phyloP scores from a whole-genome alignment of 2,888 invertebrate species.

The Physocephala rufipes region DNA sequence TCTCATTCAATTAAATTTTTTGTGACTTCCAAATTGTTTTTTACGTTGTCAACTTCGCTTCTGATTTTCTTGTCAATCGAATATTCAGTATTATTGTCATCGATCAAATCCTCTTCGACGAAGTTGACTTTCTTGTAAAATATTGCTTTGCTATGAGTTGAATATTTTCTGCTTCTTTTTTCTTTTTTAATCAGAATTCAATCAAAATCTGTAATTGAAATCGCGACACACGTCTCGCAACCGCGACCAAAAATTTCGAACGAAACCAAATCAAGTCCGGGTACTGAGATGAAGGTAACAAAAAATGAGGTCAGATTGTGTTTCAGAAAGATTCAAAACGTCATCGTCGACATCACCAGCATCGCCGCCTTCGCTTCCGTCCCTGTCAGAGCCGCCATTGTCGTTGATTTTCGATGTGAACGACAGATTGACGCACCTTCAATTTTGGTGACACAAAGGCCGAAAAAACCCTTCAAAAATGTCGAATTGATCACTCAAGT shows the following conservation, averaged over 20 bases:
- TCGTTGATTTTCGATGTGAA: neutral
- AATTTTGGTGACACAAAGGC: conserved; percentile 51
- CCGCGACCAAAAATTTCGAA: neutral
- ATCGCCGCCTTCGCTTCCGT: conserved; percentile 2
- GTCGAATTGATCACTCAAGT: conserved; percentile 52
- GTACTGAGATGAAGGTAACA: neutral
- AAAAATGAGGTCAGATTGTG: conserved; percentile 14
- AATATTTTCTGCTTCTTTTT: too few relatives aligned
- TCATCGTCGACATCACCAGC: conserved; percentile 7
- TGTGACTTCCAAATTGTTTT: too few relatives aligned
- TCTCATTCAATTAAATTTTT: too few relatives aligned
- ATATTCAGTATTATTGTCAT: too few relatives aligned
- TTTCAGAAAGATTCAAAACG: conserved; percentile 31
- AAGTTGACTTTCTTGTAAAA: neutral
- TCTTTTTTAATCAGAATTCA: conserved; percentile 44
- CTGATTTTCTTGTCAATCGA: too few relatives aligned
- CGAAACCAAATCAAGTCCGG: neutral
- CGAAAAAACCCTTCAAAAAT: conserved; percentile 54
- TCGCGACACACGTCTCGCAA: conserved; percentile 15
- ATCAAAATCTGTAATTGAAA: conserved; percentile 42
- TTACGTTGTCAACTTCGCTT: too few relatives aligned
- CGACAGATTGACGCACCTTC: conserved; percentile 44
- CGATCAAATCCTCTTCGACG: conserved; percentile 13
- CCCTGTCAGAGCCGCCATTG: neutral
- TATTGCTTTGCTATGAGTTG: neutral